Percentiles rank a stretch among this genome's conserved stretches.
Conservation (phyloP, 2,113 vertebrate genomes). For the Calyptommatus sinebrachiatus region DNA sequence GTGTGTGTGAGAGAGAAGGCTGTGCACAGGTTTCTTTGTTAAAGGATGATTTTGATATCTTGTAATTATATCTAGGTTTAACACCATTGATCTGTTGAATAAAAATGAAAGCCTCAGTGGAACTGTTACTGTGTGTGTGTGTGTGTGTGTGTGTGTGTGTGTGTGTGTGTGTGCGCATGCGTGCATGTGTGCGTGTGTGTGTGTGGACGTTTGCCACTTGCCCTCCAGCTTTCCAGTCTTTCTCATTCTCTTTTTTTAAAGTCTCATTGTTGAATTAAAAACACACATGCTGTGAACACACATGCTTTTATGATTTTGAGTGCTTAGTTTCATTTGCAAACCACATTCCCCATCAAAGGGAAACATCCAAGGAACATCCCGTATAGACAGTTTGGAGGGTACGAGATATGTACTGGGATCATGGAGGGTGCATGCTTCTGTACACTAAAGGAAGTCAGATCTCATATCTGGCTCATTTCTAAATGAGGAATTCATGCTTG, state of each 20-base stretch:
- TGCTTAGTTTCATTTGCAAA: neutral
- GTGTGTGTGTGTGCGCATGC: too few species aligned
- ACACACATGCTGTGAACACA: neutral
- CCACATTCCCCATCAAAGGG: slow-evolving; percentile 3
- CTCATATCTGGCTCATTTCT: too few species aligned
- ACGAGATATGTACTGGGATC: too few species aligned
- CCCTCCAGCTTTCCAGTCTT: neutral
- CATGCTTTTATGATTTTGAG: neutral
- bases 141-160: too few species aligned
- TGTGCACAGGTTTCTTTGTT: too few species aligned
- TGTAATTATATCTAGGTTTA: neutral
- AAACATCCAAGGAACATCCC: neutral
- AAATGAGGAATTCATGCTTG: too few species aligned
- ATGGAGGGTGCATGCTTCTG: too few species aligned
- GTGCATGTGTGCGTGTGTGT: too few species aligned
- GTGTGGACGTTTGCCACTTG: neutral
- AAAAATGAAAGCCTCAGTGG: neutral
- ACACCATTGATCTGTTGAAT: neutral
- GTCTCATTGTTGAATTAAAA: neutral
- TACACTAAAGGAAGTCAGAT: too few species aligned
- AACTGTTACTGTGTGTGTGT: too few species aligned
- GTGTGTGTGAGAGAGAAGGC: neutral
- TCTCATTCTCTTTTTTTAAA: neutral
- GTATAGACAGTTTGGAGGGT: too few species aligned
- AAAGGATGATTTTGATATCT: neutral